These are phyloP conservation scores for Athene cunicularia DNA, from an alignment of 2,113 vertebrate genomes.

Conservation along the genomic window DNA sequence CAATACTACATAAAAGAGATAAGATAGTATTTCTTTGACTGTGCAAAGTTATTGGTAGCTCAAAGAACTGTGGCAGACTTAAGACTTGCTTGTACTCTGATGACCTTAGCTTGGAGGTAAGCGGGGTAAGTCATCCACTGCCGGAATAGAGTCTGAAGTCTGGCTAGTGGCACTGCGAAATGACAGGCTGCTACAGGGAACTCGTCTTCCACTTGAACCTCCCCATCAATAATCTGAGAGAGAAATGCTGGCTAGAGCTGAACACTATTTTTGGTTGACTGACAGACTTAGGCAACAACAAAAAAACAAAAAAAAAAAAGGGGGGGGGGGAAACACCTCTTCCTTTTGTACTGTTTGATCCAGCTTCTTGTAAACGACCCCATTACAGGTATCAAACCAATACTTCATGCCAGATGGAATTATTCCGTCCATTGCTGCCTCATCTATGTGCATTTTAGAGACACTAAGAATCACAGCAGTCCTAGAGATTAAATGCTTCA, in stretches of 20 bases:
- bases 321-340: accelerated
- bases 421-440: not conserved
- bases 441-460: not conserved
- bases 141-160: not conserved
- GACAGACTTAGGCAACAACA: not conserved
- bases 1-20: not conserved
- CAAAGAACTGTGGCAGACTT: not conserved
- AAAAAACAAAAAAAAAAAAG: too few species aligned
- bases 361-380: not conserved
- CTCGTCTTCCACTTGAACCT: not conserved
- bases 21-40: not conserved
- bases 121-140: not conserved
- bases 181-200: not conserved
- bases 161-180: not conserved
- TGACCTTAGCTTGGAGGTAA: not conserved
- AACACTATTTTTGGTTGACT: not conserved
- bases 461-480: not conserved
- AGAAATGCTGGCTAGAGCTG: not conserved
- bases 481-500: not conserved
- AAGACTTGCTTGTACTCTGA: not conserved
- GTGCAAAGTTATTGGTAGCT: not conserved
- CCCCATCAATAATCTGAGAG: not conserved
- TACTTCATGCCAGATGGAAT: not conserved
- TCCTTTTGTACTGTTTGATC: not conserved
- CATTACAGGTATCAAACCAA: not conserved